Evolutionary conservation across 1,140 invertebrate species (phyloP).

Genomic region (Drosophila arawakana): DNA sequence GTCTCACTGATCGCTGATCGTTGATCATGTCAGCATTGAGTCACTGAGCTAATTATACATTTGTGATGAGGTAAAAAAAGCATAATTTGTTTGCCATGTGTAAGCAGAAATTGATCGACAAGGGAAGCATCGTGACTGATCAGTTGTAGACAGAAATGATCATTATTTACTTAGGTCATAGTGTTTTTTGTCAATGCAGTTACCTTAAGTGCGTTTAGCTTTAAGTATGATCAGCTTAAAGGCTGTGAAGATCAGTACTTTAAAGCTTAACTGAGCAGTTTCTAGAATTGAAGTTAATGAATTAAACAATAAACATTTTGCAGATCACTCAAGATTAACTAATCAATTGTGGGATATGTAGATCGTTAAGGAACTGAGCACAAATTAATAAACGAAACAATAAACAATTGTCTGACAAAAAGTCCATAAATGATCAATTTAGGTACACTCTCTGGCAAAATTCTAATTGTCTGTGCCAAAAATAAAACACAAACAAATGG

Average conservation of each 20-base stretch:
- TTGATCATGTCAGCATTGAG: conserved; percentile 2
- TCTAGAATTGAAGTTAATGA: background rate
- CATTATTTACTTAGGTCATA: background rate
- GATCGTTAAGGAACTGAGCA: background rate
- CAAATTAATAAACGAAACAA: background rate
- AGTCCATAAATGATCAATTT: background rate
- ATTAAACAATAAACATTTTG: background rate
- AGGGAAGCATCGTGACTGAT: conserved; percentile 12
- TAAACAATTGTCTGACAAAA: background rate
- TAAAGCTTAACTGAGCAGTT: background rate
- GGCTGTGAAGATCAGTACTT: background rate
- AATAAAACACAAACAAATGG: conserved; percentile 8
- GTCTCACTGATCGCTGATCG: background rate
- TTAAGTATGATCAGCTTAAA: too few species aligned
- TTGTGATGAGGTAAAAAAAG: background rate
- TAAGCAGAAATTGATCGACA: background rate
- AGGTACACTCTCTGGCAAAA: background rate
- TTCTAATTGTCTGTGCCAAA: background rate
- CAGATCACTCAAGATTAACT: too few species aligned
- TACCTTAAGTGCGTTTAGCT: too few species aligned
- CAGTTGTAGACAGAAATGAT: background rate
- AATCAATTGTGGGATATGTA: background rate
- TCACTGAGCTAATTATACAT: conserved; percentile 6
- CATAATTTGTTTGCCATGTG: conserved; percentile 1
- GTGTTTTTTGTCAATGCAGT: background rate